A percentile compares a stretch with the other conserved stretches of the same genome.
Conservation (phyloP, 1,140 invertebrate species). For the Euschistus heros region DNA sequence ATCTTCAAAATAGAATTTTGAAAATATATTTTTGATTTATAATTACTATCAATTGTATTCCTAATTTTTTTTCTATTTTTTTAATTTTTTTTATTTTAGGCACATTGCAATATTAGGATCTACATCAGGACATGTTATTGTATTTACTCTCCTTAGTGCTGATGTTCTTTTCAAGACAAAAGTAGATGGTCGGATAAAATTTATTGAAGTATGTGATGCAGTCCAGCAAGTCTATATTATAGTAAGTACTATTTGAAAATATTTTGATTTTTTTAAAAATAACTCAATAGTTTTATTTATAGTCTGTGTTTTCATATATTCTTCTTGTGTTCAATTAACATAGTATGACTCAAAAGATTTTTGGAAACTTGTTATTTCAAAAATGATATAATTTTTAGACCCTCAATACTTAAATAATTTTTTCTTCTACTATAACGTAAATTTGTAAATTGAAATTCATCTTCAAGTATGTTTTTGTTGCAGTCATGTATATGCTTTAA, state of each 20-base stretch:
- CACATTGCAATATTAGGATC: constrained; percentile 15
- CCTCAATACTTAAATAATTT: too few relatives aligned
- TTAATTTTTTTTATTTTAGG: constrained; percentile 1
- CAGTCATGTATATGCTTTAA: too few relatives aligned
- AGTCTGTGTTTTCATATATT: background rate
- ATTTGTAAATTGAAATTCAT: too few relatives aligned
- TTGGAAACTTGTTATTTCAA: background rate
- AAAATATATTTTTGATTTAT: too few relatives aligned
- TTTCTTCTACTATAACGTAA: too few relatives aligned
- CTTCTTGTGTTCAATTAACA: background rate
- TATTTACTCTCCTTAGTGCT: constrained; percentile 9
- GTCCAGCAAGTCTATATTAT: background rate
- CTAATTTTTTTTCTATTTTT: too few relatives aligned
- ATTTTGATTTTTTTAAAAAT: background rate
- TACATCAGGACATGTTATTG: background rate
- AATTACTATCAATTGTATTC: too few relatives aligned
- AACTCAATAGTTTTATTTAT: background rate
- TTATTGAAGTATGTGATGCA: constrained; percentile 1
- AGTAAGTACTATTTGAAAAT: constrained; percentile 1
- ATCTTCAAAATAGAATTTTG: too few relatives aligned
- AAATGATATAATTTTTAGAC: background rate
- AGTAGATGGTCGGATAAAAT: background rate
- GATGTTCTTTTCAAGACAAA: constrained; percentile 14
- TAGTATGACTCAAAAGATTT: background rate
- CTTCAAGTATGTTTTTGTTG: too few relatives aligned